Evolutionary conservation across 2,888 invertebrate species (phyloP).

Genomic region (Coleophora flavipennella): DNA sequence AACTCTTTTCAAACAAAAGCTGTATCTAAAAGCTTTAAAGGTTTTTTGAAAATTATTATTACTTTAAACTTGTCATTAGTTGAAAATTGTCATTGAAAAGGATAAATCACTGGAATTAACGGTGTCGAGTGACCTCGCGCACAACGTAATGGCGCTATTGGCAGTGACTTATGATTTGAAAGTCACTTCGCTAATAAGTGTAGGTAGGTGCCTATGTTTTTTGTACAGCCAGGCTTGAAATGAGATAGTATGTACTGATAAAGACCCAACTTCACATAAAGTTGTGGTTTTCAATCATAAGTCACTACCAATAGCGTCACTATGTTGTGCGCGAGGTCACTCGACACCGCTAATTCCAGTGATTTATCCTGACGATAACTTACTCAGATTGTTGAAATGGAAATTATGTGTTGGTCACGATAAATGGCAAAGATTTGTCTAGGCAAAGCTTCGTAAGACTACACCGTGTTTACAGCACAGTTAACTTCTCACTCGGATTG

Average conservation of each 20-base stretch:
- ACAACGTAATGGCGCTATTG: background rate
- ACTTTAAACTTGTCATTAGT: no score
- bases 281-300: conserved; percentile 9
- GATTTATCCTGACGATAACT: conserved; percentile 37
- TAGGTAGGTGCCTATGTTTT: no score
- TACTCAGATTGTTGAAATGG: conserved; percentile 35
- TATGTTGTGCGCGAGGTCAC: conserved; percentile 9
- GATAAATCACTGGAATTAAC: conserved; percentile 33
- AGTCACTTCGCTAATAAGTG: no score
- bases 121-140: conserved; percentile 12
- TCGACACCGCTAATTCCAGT: conserved; percentile 21
- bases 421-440: conserved; percentile 33
- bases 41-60: no score
- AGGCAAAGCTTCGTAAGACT: conserved; percentile 16
- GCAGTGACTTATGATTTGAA: no score
- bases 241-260: no score
- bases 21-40: no score
- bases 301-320: conserved; percentile 5
- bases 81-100: no score
- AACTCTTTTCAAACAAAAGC: no score
- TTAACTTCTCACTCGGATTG: conserved; percentile 9
- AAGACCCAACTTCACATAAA: no score
- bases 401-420: conserved; percentile 36
- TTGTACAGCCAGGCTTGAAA: no score
- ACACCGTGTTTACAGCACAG: conserved; percentile 8